phyloP scores from a whole-genome alignment of 2,797 vertebrate species.

The Coreius guichenoti region DNA sequence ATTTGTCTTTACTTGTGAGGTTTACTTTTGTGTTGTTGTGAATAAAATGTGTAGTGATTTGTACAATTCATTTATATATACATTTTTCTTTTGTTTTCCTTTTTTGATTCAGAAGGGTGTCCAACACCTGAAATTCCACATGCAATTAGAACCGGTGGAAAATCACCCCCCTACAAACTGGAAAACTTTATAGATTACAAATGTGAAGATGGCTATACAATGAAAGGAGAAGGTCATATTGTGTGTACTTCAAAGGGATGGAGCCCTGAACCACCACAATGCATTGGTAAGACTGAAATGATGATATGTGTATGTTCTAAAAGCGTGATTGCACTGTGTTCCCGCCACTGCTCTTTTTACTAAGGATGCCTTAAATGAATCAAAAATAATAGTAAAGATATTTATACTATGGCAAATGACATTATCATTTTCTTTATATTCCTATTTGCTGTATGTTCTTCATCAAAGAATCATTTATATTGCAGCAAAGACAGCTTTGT shows the following conservation, averaged over 20 bases:
- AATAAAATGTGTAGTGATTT: neutral
- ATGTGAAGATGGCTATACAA: neutral
- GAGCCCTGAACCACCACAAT: constrained; percentile 20
- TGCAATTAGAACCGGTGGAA: neutral
- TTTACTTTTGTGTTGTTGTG: neutral
- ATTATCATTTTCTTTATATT: too few species aligned
- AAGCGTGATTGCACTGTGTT: too few species aligned
- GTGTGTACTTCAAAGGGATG: constrained; percentile 44
- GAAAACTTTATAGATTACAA: neutral
- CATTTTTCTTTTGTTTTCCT: neutral
- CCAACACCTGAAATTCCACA: fast-evolving
- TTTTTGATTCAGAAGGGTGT: constrained; percentile 38
- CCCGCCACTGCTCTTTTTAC: too few species aligned
- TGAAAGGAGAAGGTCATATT: fast-evolving
- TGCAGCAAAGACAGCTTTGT: neutral
- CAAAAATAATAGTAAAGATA: too few species aligned
- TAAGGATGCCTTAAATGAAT: too few species aligned
- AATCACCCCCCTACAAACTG: constrained; percentile 26
- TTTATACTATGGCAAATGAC: too few species aligned
- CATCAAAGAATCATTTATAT: neutral
- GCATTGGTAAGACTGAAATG: constrained; percentile 42
- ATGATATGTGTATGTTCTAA: neutral
- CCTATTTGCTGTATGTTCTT: neutral
- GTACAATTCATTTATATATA: neutral
- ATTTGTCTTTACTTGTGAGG: too few species aligned